phyloP scores from a whole-genome alignment of 1,140 invertebrate genomes.

The Bombus sibiricus region DNA sequence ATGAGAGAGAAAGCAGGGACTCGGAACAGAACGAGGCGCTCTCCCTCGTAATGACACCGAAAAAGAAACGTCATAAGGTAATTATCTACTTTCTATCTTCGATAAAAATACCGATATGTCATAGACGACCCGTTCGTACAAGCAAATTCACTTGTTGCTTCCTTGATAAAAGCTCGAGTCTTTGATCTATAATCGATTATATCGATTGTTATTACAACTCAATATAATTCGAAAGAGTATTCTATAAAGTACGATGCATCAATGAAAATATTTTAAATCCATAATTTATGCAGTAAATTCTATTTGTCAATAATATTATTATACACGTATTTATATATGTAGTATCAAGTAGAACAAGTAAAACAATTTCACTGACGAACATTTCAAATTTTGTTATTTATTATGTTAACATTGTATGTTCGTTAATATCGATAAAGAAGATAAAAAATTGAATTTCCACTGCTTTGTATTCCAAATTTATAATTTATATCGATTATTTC shows the following conservation, averaged over 20 bases:
- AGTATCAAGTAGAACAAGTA: too few relatives aligned
- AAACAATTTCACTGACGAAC: background rate
- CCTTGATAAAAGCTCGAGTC: background rate
- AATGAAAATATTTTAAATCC: background rate
- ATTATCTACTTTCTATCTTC: constrained; percentile 31
- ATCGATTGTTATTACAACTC: background rate
- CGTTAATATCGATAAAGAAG: background rate
- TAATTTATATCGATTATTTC: background rate
- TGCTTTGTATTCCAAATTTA: background rate
- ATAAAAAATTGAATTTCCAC: background rate
- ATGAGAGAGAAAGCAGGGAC: constrained; percentile 85
- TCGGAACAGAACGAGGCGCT: constrained; percentile 97
- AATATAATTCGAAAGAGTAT: background rate
- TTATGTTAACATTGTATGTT: background rate
- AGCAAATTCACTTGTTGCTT: constrained; percentile 12
- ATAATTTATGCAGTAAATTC: too few relatives aligned
- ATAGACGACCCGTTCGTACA: background rate
- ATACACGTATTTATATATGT: background rate
- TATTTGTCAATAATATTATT: background rate
- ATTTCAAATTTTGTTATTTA: background rate
- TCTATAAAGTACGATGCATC: background rate
- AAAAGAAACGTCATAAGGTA: constrained; percentile 97
- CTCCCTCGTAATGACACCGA: constrained; percentile 95
- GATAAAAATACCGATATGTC: background rate
- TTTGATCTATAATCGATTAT: background rate